phyloP scores from a whole-genome alignment of 2,888 invertebrate genomes.

The Hedya salicella region DNA sequence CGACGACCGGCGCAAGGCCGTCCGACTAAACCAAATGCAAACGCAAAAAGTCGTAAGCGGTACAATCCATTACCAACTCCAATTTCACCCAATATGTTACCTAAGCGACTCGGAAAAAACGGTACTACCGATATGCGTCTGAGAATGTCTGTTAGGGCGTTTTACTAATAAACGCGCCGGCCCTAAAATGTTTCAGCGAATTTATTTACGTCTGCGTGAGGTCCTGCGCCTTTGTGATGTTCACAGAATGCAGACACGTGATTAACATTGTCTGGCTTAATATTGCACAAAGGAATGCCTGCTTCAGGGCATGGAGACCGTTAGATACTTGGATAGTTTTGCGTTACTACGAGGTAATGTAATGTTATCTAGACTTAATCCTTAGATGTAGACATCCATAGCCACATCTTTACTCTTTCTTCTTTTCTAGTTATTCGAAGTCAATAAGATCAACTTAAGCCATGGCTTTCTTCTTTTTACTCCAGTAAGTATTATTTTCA shows the following conservation, averaged over 20 bases:
- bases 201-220: conserved; percentile 42
- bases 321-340: conserved; percentile 4
- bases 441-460: too few relatives aligned
- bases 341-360: not conserved
- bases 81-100: not conserved
- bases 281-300: conserved; percentile 26
- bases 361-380: not conserved
- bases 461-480: too few relatives aligned
- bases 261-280: conserved; percentile 35
- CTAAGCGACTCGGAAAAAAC: not conserved
- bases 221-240: conserved; percentile 39
- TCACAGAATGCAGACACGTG: conserved; percentile 37
- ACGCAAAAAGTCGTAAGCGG: conserved; percentile 10
- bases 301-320: conserved; percentile 10
- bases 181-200: conserved; percentile 44
- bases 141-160: not conserved
- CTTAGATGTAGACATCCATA: too few relatives aligned
- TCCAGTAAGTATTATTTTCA: too few relatives aligned
- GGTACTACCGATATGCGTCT: not conserved
- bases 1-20: conserved; percentile 57
- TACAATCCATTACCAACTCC: too few relatives aligned
- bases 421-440: too few relatives aligned
- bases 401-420: too few relatives aligned
- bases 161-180: conserved; percentile 7
- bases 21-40: conserved; percentile 45